Percentiles rank a stretch among this genome's conserved stretches.
These are phyloP conservation scores for Drosophila nigromelanica DNA, from an alignment of 1,140 invertebrate species.

Conservation along the genomic window DNA sequence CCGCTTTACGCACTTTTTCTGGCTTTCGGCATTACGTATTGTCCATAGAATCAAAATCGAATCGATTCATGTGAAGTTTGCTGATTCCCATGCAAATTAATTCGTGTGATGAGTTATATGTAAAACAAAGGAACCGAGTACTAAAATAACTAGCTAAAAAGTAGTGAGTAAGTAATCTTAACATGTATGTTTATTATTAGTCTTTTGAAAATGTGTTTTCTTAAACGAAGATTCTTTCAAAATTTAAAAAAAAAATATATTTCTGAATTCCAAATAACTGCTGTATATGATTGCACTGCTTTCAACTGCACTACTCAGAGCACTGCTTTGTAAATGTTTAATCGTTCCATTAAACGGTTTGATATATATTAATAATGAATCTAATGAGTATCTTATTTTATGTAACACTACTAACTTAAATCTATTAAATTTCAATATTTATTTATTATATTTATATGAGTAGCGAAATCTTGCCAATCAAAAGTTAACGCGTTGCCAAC, in stretches of 20 bases:
- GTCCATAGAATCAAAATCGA: background rate
- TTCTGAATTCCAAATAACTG: background rate
- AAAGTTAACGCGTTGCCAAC: conserved; percentile 20
- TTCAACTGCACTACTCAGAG: background rate
- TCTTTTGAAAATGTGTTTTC: background rate
- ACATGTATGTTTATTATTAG: background rate
- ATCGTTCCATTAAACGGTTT: too few species aligned
- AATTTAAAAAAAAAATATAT: background rate
- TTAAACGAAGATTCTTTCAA: background rate
- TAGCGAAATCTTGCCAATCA: conserved; percentile 8
- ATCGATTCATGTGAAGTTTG: conserved; percentile 26
- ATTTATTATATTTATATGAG: background rate
- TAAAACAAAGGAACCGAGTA: background rate
- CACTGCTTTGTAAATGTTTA: background rate
- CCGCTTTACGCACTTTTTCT: conserved; percentile 75
- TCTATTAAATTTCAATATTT: background rate
- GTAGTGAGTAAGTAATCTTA: background rate
- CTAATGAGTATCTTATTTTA: too few species aligned
- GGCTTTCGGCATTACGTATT: conserved; percentile 1
- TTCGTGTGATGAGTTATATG: conserved; percentile 32
- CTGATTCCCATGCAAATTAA: conserved; percentile 38
- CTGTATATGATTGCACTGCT: background rate
- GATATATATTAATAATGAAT: too few species aligned
- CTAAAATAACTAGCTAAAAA: background rate
- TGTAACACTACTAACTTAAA: too few species aligned